A percentile compares a stretch with the other conserved stretches of the same genome.
phyloP scores from a whole-genome alignment of 2,797 vertebrate genomes.

The Gambelia wislizenii region DNA sequence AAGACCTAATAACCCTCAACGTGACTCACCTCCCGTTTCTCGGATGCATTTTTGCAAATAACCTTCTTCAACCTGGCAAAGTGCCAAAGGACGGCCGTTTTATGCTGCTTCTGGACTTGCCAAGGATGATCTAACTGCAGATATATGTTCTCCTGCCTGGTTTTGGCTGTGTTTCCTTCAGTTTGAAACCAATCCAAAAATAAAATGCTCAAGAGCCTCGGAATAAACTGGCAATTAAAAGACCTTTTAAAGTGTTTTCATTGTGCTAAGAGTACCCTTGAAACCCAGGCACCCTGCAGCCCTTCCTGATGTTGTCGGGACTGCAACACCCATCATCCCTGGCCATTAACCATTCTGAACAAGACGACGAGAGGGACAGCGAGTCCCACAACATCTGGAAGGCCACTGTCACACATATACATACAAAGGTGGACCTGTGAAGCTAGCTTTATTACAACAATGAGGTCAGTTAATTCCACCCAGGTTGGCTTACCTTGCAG shows the following conservation, averaged over 20 bases:
- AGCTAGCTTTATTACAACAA: too few relatives aligned
- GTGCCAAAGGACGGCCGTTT: neutral
- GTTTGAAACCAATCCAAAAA: neutral
- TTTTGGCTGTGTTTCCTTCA: rapidly evolving
- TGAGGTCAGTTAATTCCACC: too few relatives aligned
- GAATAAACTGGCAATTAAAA: neutral
- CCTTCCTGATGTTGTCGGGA: too few relatives aligned
- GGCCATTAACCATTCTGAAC: too few relatives aligned
- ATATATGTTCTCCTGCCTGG: neutral
- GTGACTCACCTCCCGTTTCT: neutral
- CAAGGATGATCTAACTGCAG: neutral
- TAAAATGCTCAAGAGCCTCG: neutral
- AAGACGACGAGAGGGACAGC: too few relatives aligned
- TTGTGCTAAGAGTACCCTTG: neutral
- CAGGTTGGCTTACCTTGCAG: too few relatives aligned
- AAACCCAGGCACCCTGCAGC: neutral
- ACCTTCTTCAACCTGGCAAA: neutral
- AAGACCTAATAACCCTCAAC: too few relatives aligned
- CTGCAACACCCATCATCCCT: too few relatives aligned
- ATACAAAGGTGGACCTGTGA: too few relatives aligned
- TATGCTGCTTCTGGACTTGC: neutral
- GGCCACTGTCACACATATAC: too few relatives aligned
- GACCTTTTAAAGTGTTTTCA: neutral
- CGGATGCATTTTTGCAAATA: constrained; percentile 6
- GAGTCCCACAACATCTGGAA: too few relatives aligned